A percentile compares a stretch with the other conserved stretches of the same genome.
phyloP scores from a whole-genome alignment of 2,113 vertebrate genomes.

The Enhydra lutris region DNA sequence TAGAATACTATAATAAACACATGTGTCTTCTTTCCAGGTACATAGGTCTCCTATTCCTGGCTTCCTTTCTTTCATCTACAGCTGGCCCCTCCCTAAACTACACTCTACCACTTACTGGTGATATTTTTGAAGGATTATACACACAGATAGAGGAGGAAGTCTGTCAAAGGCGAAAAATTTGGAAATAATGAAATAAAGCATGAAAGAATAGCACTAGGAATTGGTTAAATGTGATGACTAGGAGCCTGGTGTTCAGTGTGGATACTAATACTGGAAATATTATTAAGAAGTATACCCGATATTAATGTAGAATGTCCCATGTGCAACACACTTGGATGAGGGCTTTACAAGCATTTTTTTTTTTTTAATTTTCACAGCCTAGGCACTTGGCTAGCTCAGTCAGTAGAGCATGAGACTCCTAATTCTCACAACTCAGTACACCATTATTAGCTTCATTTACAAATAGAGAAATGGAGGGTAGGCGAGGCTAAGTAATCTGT shows the following conservation, averaged over 20 bases:
- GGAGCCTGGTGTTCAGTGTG: background rate
- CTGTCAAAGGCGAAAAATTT: background rate
- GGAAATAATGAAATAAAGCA: background rate
- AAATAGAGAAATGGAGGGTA: background rate
- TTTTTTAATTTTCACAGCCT: background rate
- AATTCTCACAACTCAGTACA: background rate
- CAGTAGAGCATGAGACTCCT: background rate
- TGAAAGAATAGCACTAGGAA: background rate
- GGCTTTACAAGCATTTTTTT: background rate
- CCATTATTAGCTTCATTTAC: background rate
- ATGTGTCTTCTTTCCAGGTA: background rate
- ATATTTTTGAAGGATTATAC: background rate
- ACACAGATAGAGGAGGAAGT: background rate
- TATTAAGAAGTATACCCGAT: background rate
- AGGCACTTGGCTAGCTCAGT: too few species aligned
- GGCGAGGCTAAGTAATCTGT: too few species aligned
- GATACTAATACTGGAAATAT: background rate
- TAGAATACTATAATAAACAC: background rate
- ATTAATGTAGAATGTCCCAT: background rate
- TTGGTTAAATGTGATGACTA: background rate
- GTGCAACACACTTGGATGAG: background rate
- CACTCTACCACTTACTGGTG: too few species aligned
- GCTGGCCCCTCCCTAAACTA: fast-evolving
- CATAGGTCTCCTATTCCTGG: background rate
- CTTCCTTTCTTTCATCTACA: background rate